Base-by-base conservation (phyloP, 2,888 invertebrate genomes). In the Steinernema carpocapsae region DNA sequence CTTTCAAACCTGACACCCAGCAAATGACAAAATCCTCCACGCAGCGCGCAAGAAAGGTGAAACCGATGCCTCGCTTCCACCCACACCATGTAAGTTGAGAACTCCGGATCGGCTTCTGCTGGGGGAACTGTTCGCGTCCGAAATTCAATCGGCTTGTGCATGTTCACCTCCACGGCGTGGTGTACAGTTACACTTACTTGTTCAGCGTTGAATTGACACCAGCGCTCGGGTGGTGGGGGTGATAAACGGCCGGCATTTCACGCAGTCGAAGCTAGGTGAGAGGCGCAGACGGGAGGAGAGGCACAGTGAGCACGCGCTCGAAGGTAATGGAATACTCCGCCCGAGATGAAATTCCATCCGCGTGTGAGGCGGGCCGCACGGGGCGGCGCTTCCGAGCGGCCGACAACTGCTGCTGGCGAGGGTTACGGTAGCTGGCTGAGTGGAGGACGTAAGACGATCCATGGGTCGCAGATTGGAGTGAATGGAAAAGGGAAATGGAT, bases 131-230 rank as follows among this genome's bases (percentile, higher is more conserved):
- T 56, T n/a, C n/a, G n/a, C n/a, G n/a, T n/a, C 26, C 56, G 56
- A 56, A 56, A 56, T 56, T 56, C 26, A 56, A 56, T 56, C 24
- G 24, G 56, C 22, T 56, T 26, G 12, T 43, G n/a, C n/a, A n/a
- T n/a, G n/a, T n/a, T 56, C 56, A 26, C 56, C 22, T 56, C 24
- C 56, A 56, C 26, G 56, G 14, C 56, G 12, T 26, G 56, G 56
- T 56, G 56, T 56, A 56, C 56, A 56, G 56, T 56, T 56, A 56
- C 56, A 56, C 56, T 56, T 56, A 56, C 56, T 56, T 56, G 56
- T 56, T 56, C 56, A 56, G 56, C 26, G 56, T 19, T 56, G 56
- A 56, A 56, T 56, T 56, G 56, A 56, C 56, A 56, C 56, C 56
- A 19, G 24, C 56, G 56, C 24, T 56, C 26, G 56, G 56, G 26